Base-by-base conservation (phyloP, 2,797 vertebrate genomes). In the Scomberomorus guttatus region DNA sequence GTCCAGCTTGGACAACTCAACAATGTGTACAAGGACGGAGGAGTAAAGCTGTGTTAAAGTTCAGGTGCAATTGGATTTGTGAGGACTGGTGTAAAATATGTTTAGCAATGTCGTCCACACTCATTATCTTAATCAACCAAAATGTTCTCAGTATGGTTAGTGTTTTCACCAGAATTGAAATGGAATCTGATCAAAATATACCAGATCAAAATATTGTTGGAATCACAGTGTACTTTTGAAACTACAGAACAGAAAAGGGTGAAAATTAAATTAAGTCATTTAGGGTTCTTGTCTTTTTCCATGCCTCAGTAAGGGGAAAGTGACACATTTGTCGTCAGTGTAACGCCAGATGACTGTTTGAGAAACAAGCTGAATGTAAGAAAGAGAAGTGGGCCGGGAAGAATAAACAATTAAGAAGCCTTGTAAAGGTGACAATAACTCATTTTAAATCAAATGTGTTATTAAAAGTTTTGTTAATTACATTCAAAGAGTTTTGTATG, bases 301-400 rank as follows among this genome's bases (percentile, higher is more conserved):
- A 10, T 20, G 1, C 44, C 18, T 29, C 25, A 24, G 12, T 51
- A 4, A 29, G 22, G 2, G 42, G 14, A 18, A 20, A 62, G 18
- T 10, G 14, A 56, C 1, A 3, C 4, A 0, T 29, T 42, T 61
- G 58, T 44, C 25, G 56, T 60, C n/a, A 17, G 48, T 51, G 32
- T 27, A 61, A 32, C 29, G 6, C 5, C 29, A 32, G 54, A 62
- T 44, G 29, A 64, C 51, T 32, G 29, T 5, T 32, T 59, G 25
- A 52, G 32, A 59, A 66, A 50, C 42, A 50, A 42, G 59, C 25
- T 48, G 17, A 68, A 68, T n/a, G 18, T 24, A 56, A 12, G 11
- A 25, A 76, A 18, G 34, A 25, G 55, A 24, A 57, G 52, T 17
- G 39, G 32, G 17, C 29, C 29, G 46, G 13, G 7, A 55, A 22